These are phyloP conservation scores for Megastigmus dorsalis DNA, from an alignment of 2,888 invertebrate genomes.

Conservation along the genomic window DNA sequence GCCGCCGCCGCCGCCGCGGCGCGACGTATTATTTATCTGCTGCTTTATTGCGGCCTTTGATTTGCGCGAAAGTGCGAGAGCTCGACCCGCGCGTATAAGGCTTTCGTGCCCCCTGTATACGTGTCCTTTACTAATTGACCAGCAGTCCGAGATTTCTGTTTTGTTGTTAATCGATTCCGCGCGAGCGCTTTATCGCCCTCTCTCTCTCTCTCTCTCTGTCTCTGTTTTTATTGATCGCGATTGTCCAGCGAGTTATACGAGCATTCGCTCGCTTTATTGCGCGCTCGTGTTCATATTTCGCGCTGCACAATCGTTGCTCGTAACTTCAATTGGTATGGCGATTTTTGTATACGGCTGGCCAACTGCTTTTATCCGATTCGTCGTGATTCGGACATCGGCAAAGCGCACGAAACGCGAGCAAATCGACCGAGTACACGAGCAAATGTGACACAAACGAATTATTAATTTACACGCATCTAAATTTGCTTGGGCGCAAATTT, in stretches of 20 bases:
- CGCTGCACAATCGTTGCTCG: neutral
- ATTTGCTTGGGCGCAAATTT: neutral
- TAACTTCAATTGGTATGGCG: neutral
- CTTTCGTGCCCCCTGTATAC: neutral
- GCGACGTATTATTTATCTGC: constrained; percentile 50
- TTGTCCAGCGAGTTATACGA: neutral
- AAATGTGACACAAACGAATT: neutral
- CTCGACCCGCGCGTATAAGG: neutral
- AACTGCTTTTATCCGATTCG: too few relatives aligned
- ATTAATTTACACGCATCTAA: neutral
- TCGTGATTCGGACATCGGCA: neutral
- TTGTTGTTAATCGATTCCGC: constrained; percentile 3
- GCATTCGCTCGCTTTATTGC: neutral
- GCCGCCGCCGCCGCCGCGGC: too few relatives aligned
- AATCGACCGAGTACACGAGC: neutral
- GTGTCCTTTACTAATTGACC: constrained; percentile 36
- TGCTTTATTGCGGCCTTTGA: constrained; percentile 4
- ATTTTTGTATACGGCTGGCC: too few relatives aligned
- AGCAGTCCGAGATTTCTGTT: constrained; percentile 6
- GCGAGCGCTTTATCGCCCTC: neutral
- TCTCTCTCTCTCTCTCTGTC: neutral
- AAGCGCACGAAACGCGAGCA: neutral
- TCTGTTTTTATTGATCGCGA: neutral
- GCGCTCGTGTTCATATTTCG: constrained; percentile 3
- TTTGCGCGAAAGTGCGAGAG: too few relatives aligned